Base-by-base conservation (phyloP, 2,113 vertebrate genomes). In the Tautogolabrus adspersus region DNA sequence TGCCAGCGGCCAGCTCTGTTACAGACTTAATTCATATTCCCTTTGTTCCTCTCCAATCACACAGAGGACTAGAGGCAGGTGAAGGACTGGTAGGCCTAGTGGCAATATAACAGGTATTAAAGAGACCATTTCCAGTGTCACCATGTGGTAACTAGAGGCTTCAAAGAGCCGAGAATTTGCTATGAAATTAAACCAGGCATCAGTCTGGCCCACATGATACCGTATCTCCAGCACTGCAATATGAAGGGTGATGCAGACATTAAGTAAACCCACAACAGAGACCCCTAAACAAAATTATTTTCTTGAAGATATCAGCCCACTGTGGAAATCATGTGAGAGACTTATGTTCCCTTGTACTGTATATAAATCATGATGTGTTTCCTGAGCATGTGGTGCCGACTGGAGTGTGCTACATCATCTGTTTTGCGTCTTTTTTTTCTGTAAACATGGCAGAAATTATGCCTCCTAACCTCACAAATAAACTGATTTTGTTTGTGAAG, bases 91-190 rank as follows among this genome's bases (percentile, higher is more conserved):
- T 66, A 60, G 72, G 46, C 71, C 72, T 52, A 68, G 81, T 75
- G 87, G 82, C 86, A 91, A 83, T 87, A 70, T 82, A 88, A 82
- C 88, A 91, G 87, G 87, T 88, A 90, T 89, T 84, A 87, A 87
- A 91, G 59, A 81, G 64, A 79, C 75, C 77, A 86, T 84, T 93
- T 84, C 84, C 83, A 86, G 72, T 82, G 85, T 81, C 89, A 77
- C 87, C 87, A 82, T 82, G 81, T 84, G 87, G 88, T 74, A 79
- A 87, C 66, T 44, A 46, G 72, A 63, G 82, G 86, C 81, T 90
- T 90, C 88, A 93, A 91, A 92, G 87, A 74, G 76, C 55, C 82
- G 81, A 66, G 82, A 78, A 87, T 89, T 80, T 88, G 61, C 81
- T 86, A 72, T 89, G 82, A 92, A 91, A 90, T 89, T 70, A 91